Base-by-base conservation (phyloP, 2,888 invertebrate genomes). In the Monoplex corrugatus region DNA sequence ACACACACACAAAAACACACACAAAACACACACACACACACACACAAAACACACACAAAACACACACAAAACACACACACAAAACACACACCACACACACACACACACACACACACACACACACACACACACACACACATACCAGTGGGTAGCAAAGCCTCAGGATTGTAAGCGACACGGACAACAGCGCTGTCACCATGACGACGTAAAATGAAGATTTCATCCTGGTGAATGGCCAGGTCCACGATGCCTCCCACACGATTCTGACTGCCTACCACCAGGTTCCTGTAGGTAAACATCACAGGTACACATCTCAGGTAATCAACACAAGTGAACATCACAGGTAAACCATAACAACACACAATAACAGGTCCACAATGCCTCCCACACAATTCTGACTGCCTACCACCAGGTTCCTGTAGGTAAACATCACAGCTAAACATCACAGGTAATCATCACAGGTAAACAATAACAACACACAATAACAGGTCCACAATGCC, bases 91-190 rank as follows among this genome's bases (percentile, higher is more conserved):
- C 63, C 63, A 8, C 63, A 8, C 63, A 63, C 63, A 16, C 40
- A 40, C 78, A 2, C 28, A 16, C 57, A 16, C 57, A 57, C 8
- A 57, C 57, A 57, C 28, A 57, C 57, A 57, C n/a, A n/a, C n/a
- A n/a, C n/a, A n/a, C n/a, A n/a, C n/a, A n/a, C n/a, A n/a, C n/a
- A n/a, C n/a, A 57, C 19, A 23, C 19, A 80, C 75, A 16, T 1
- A 87, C 87, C 87, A 45, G 32, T 44, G 23, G 75, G 50, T 32
- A 28, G 28, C 5, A 78, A 10, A 1, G 1, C 38, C n/a, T 91
- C 91, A 44, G 98, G 98, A 94, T 97, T 96, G 92, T 97, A 97
- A 68, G 98, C 97, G 85, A 98, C 97, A n/a, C 98, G 97, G 87
- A 98, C 96, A 91, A 98, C 96, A 94, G 98, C 98, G 91, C 98